Conservation (phyloP, 1,140 invertebrate species). For the Heliothis subflexa region DNA sequence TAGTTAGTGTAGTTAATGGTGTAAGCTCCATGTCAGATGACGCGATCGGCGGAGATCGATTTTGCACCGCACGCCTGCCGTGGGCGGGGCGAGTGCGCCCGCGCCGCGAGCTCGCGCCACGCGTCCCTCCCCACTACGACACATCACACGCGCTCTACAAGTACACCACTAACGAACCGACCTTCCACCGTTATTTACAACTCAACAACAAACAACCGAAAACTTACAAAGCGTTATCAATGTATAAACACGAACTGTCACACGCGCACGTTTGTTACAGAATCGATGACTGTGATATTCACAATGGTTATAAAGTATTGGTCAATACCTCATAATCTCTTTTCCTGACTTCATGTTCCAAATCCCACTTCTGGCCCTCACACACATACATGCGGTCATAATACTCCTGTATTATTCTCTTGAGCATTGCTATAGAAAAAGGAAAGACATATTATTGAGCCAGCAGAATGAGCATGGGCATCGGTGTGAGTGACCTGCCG, state of each 20-base stretch:
- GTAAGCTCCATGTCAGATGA: conserved; percentile 81
- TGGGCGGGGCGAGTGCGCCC: conserved; percentile 60
- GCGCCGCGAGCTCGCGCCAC: conserved; percentile 51
- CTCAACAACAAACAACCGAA: conserved; percentile 84
- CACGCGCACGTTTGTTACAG: conserved; percentile 85
- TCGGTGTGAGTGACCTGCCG: conserved; percentile 81
- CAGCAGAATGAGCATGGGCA: conserved; percentile 81
- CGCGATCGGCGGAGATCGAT: conserved; percentile 77
- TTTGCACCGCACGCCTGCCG: conserved; percentile 80
- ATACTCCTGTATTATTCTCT: conserved; percentile 97
- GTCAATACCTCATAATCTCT: conserved; percentile 98
- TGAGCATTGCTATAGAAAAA: conserved; percentile 91
- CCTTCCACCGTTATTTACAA: conserved; percentile 85
- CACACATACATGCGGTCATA: conserved; percentile 97
- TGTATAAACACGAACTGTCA: conserved; percentile 84
- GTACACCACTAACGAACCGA: conserved; percentile 77
- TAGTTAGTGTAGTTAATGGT: conserved; percentile 85
- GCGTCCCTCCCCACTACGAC: conserved; percentile 57
- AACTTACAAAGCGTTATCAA: conserved; percentile 86
- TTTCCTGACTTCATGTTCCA: conserved; percentile 99
- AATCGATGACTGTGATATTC: conserved; percentile 86
- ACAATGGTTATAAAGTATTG: conserved; percentile 86
- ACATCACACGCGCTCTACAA: conserved; percentile 71
- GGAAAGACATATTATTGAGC: conserved; percentile 86
- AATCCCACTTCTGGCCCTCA: conserved; percentile 99